These are phyloP conservation scores for Yponomeuta sedellus DNA, from an alignment of 2,888 invertebrate species.

Conservation along the genomic window DNA sequence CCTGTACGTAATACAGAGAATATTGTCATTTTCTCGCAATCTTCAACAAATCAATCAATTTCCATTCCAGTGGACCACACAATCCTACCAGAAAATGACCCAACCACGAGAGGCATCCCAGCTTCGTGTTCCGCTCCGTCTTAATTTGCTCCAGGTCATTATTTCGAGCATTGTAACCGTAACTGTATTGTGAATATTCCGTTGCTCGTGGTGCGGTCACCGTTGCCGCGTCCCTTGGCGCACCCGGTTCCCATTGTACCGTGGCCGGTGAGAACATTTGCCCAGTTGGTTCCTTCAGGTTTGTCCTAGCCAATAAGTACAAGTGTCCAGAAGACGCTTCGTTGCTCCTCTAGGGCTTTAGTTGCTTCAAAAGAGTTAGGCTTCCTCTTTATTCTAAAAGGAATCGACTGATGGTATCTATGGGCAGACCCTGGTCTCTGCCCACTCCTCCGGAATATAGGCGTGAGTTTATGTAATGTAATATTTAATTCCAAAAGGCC, in stretches of 20 bases:
- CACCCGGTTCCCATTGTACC: constrained; percentile 18
- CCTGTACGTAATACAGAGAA: no score
- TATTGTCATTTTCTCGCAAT: no score
- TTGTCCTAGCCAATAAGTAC: background rate
- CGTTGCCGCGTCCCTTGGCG: constrained; percentile 4
- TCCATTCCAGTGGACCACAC: background rate
- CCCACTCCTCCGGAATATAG: no score
- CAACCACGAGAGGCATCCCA: background rate
- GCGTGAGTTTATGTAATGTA: no score
- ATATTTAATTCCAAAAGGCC: no score
- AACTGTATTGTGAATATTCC: constrained; percentile 5
- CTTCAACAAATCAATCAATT: background rate
- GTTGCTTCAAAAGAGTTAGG: no score
- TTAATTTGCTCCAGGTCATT: background rate
- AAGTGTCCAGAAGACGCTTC: no score
- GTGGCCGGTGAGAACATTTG: constrained; percentile 19
- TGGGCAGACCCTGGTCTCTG: no score
- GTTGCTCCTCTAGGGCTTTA: no score
- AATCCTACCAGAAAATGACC: background rate
- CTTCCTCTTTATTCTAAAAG: no score
- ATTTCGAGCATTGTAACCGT: background rate
- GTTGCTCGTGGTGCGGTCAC: constrained; percentile 12
- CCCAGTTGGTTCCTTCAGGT: background rate
- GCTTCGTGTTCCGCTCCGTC: background rate
- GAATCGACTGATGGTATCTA: no score